A percentile compares a stretch with the other conserved stretches of the same genome.
Evolutionary conservation across 2,888 invertebrate species (phyloP).

Genomic region (Argynnis bischoffii): DNA sequence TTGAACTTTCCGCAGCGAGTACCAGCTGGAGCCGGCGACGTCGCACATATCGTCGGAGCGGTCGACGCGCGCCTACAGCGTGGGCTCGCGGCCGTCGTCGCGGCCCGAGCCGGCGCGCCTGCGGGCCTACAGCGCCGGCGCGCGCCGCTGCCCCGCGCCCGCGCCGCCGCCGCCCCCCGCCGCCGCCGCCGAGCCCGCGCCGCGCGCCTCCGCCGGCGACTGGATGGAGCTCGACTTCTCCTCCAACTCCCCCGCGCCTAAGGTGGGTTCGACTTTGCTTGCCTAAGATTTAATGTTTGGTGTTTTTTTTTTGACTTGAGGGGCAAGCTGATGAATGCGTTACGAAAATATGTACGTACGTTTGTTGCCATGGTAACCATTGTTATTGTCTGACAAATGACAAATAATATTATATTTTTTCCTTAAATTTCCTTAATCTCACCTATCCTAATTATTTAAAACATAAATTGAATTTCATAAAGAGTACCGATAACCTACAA

Average conservation of each 20-base stretch:
- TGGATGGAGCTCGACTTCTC: conserved; percentile 88
- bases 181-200: conserved; percentile 48
- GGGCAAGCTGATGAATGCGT: no score
- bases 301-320: no score
- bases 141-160: conserved; percentile 57
- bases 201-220: conserved; percentile 84
- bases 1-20: conserved; percentile 78
- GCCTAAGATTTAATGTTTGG: neutral
- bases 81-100: conserved; percentile 88
- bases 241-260: conserved; percentile 55
- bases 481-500: no score
- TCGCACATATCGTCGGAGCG: conserved; percentile 85
- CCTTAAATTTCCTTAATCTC: no score
- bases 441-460: no score
- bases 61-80: conserved; percentile 91
- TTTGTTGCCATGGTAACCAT: no score
- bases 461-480: no score
- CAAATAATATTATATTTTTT: no score
- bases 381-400: no score
- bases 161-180: conserved; percentile 81
- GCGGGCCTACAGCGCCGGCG: conserved; percentile 79
- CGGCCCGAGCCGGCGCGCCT: conserved; percentile 74
- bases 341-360: no score
- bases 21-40: conserved; percentile 90
- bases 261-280: conserved; percentile 44